Conservation (phyloP, 2,797 vertebrate genomes). For the Coluber constrictor region DNA sequence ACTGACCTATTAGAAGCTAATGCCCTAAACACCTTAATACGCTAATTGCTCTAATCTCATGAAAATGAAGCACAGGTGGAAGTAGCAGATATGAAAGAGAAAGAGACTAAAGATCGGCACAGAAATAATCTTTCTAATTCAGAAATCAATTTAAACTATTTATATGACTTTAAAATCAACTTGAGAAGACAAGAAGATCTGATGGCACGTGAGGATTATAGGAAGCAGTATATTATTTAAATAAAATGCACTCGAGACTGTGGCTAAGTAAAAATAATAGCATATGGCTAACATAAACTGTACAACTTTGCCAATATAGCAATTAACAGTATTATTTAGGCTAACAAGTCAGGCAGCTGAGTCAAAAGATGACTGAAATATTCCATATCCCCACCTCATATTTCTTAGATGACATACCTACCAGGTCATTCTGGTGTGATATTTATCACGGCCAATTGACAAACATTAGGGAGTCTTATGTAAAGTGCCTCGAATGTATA, state of each 20-base stretch:
- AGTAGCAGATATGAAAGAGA: constrained; percentile 57
- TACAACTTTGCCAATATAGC: constrained; percentile 55
- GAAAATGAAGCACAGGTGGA: constrained; percentile 66
- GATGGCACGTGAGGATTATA: constrained; percentile 1
- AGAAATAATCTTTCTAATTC: constrained; percentile 9
- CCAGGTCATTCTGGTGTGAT: not conserved
- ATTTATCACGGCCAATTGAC: not conserved
- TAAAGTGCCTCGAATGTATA: not conserved
- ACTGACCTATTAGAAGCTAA: constrained; percentile 70
- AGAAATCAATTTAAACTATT: constrained; percentile 34
- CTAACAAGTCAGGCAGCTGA: constrained; percentile 32
- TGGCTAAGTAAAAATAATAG: constrained; percentile 46
- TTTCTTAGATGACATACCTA: not conserved
- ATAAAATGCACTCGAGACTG: constrained; percentile 57
- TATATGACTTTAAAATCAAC: constrained; percentile 40
- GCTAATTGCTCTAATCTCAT: constrained; percentile 71
- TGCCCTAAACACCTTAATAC: constrained; percentile 69
- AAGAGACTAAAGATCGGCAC: constrained; percentile 35
- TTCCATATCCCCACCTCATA: not conserved
- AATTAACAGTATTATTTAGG: constrained; percentile 44
- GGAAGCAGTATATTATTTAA: constrained; percentile 48
- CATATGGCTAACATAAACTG: constrained; percentile 43
- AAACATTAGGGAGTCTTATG: not conserved
- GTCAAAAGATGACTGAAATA: not conserved
- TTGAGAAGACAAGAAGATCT: not conserved